Evolutionary conservation across 2,113 vertebrate species (phyloP).

Genomic region (Tonatia bakeri): DNA sequence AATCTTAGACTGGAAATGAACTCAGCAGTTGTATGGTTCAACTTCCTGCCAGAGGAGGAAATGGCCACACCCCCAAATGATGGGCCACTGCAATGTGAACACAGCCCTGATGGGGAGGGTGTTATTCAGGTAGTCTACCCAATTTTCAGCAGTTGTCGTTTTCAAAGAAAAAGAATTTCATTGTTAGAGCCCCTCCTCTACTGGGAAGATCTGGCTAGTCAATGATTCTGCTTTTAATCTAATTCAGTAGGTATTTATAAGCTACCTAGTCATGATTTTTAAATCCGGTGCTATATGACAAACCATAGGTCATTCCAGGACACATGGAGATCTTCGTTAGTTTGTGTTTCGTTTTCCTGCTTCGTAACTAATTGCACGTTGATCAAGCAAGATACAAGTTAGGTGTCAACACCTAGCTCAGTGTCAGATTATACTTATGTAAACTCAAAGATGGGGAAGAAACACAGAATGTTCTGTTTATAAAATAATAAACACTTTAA

Average conservation of each 20-base stretch:
- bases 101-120: neutral
- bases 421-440: conserved; percentile 18
- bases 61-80: neutral
- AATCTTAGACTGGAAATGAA: neutral
- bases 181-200: neutral
- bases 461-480: conserved; percentile 18
- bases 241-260: neutral
- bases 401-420: conserved; percentile 23
- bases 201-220: neutral
- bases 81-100: neutral
- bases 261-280: neutral
- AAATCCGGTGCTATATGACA: neutral
- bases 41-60: neutral
- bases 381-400: neutral
- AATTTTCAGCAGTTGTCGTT: neutral
- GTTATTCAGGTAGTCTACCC: neutral
- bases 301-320: neutral
- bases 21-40: neutral
- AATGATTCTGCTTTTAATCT: conserved; percentile 14
- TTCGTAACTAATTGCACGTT: conserved; percentile 19
- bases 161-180: conserved; percentile 21
- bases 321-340: neutral
- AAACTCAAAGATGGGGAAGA: neutral
- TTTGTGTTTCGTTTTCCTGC: conserved; percentile 29
- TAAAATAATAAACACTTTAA: neutral